Percentiles rank a stretch among this genome's conserved stretches.
phyloP scores from a whole-genome alignment of 2,113 vertebrate genomes.

The Nyctereutes procyonoides region DNA sequence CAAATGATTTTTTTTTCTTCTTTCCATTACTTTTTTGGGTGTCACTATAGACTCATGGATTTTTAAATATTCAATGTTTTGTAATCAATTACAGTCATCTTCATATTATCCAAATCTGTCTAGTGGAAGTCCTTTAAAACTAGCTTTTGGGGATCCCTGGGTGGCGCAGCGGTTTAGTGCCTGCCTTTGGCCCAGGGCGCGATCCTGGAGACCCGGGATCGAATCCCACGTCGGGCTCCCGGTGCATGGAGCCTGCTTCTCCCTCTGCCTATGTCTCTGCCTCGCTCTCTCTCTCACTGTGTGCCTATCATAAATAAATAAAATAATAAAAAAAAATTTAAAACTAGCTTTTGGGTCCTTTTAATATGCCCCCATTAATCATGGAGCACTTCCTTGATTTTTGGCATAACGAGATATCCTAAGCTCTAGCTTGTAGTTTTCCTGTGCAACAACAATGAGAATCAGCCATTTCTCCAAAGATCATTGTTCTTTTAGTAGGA shows the following conservation, averaged over 20 bases:
- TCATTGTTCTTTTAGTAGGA: not conserved
- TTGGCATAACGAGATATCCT: not conserved
- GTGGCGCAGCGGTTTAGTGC: too few species aligned
- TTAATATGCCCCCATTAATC: not conserved
- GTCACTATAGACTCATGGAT: not conserved
- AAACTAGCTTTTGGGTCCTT: not conserved
- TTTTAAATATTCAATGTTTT: not conserved
- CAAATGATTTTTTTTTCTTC: not conserved
- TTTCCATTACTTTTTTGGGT: not conserved
- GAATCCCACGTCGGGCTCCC: too few species aligned
- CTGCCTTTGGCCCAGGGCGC: too few species aligned
- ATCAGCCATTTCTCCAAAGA: conserved; percentile 11
- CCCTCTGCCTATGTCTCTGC: too few species aligned
- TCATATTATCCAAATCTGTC: not conserved
- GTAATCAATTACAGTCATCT: not conserved
- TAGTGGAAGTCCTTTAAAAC: not conserved
- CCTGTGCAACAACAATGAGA: not conserved
- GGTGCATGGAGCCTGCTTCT: too few species aligned
- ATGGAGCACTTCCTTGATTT: not conserved
- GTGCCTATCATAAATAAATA: too few species aligned
- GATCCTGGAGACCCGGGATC: too few species aligned
- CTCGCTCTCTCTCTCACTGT: too few species aligned
- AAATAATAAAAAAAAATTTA: too few species aligned
- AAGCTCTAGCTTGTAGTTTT: not conserved
- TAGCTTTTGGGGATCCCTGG: not conserved